Evolutionary conservation across 2,797 vertebrate species (phyloP), one percentile per base, ranked within the genome.

Genomic region (Acanthornis magna): DNA sequence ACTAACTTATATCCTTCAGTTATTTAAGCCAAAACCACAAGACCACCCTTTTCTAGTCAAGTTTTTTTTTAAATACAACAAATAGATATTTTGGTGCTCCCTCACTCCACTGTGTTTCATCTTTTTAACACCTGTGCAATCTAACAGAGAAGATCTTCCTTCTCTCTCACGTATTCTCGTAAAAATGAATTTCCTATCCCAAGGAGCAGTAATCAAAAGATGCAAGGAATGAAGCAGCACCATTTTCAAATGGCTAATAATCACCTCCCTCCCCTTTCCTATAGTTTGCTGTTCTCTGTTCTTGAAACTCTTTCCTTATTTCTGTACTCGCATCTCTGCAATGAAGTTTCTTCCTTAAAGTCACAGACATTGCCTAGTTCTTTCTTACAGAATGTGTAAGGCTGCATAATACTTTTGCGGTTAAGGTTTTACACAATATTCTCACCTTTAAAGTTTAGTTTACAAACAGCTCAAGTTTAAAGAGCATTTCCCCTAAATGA

Each of bases 401-500:
- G 16, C 42, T 89, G 45, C 27, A 53, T 18, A 36, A 18, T 73
- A 48, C 26, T 85, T 54, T 43, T 55, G 9, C 42, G 65, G 19
- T 66, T 72, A 50, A 89, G 29, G 9, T 86, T 91, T 85, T 75
- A 78, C 14, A 45, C 10, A 54, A 36, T 29, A n/a, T 47, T 83
- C n/a, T 74, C 40, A 30, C 27, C 48, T 60, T 81, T 88, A 70
- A 88, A 93, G 58, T 81, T 74, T 6, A 45, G 76, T 53, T 92
- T 91, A 81, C 62, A 90, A 93, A 87, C 34, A 57, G 60, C 26
- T 84, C 13, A 78, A 71, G 42, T 76, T 75, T 89, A 85, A 95
- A 85, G 65, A 91, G 27, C 0, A 0, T 78, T 93, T 73, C 48
- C 34, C 42, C 20, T 67, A 85, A 91, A 45, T 77, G 88, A 85